Evolutionary conservation across 2,888 invertebrate species (phyloP), one percentile per base, ranked within the genome.

Genomic region (Tetragonisca angustula): DNA sequence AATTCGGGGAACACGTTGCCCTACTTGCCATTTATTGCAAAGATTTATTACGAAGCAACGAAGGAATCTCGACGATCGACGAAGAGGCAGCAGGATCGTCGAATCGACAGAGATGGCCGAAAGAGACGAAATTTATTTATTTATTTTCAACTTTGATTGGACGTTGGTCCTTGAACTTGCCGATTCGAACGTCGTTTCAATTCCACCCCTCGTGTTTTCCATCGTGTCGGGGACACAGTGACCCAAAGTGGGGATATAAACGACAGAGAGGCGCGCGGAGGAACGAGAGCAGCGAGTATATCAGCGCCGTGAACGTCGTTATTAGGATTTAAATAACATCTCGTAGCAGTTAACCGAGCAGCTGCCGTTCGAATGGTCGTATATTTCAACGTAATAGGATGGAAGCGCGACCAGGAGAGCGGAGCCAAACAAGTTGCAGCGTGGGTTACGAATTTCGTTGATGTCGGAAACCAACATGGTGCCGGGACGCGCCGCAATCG

Each of bases 381-480:
- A 87, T 87, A 88, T 88, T 86, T 88, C 88, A 78, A 71, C 84
- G 86, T 88, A 85, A 88, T 88, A 88, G 88, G 85, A 79, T 82
- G 87, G 87, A 85, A 81, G 69, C 82, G 88, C 83, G 85, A 83
- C 80, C 81, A 81, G 78, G 83, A 85, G 80, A 85, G 80, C 80
- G 78, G 79, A 76, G 83, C 71, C 83, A 87, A 89, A 86, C 84
- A 88, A 87, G 87, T 87, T 89, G 83, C 87, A 79, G 81, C 79
- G 79, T 69, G 79, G 84, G 89, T 86, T 90, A 85, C 88, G 88
- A 90, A 88, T 90, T 90, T 90, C 88, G 85, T 84, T 84, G 83
- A 90, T 88, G 90, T 87, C 89, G 87, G 87, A 87, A 88, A 85
- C 84, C 86, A 85, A 84, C 87, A 83, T 83, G 88, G 79, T 82